phyloP scores from a whole-genome alignment of 1,140 invertebrate species.

The Aplysia californica region DNA sequence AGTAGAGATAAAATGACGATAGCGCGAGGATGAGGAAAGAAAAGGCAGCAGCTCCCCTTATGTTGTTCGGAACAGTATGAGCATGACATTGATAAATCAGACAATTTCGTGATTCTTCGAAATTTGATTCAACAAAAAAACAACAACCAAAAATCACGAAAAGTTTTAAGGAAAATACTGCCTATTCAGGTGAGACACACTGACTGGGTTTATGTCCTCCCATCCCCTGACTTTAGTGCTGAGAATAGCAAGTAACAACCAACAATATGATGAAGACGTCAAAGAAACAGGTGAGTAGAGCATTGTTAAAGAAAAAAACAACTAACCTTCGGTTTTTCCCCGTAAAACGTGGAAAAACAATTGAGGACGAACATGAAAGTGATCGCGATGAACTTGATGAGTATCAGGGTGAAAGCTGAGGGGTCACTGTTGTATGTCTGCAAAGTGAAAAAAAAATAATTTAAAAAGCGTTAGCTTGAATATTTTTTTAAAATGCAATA shows the following conservation, averaged over 20 bases:
- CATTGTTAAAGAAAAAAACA: neutral
- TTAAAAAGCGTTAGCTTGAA: too few species aligned
- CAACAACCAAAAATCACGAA: neutral
- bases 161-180: neutral
- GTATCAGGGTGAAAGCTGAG: neutral
- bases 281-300: neutral
- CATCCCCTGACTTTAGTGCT: neutral
- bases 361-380: neutral
- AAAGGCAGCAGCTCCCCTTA: too few species aligned
- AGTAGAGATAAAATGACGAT: too few species aligned
- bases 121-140: too few species aligned
- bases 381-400: neutral
- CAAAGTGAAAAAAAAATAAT: too few species aligned
- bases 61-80: too few species aligned
- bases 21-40: too few species aligned
- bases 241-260: neutral
- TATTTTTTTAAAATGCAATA: too few species aligned
- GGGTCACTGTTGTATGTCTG: neutral
- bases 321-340: conserved; percentile 3
- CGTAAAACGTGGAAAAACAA: conserved; percentile 1
- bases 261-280: neutral
- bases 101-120: too few species aligned
- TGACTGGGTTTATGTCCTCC: neutral
- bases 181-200: neutral
- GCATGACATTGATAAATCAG: too few species aligned